Evolutionary conservation across 2,113 vertebrate species (phyloP), one percentile per base, ranked within the genome.

Genomic region (Xenopus borealis): DNA sequence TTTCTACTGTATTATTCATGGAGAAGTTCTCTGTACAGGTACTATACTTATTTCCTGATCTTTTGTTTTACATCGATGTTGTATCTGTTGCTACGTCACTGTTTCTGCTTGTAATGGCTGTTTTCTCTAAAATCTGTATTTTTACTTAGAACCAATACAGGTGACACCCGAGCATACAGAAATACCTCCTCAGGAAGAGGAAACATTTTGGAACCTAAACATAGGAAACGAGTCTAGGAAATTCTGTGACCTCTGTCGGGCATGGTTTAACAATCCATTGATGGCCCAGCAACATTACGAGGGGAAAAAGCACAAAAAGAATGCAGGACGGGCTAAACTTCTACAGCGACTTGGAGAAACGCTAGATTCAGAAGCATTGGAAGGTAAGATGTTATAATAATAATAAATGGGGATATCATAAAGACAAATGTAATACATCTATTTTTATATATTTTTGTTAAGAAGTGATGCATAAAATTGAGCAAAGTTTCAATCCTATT

Each of bases 261-360:
- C 91, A 76, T 93, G 92, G 92, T 93, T 93, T 81, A 92, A 93
- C 84, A 93, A 93, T 83, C 92, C 92, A 0, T 80, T 93, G 81
- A 93, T 93, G 92, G 92, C 92, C 61, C 90, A 93, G 82, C 92
- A 93, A 81, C 92, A 93, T 80, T 93, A 93, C 44, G 89, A 92
- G 74, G 92, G 92, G 75, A 93, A 93, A 78, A 93, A 92, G 46
- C 92, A 93, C 83, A 89, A 90, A 78, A 88, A 90, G 79, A 93
- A 92, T 4, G 92, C 92, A 0, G 90, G 89, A 10, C 79, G 91
- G n/a, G 84, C 90, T 3, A 88, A 87, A 30, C 87, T 93, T 30
- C 78, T 93, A 83, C 89, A 92, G 76, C 88, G 92, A 82, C 85
- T 93, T 44, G 89, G 90, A 0, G 90, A 86, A 55, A 93, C 89